Evolutionary conservation across 2,797 vertebrate genomes (phyloP), one percentile per base, ranked within the genome.

Genomic region (Sebastolobus altivelis): DNA sequence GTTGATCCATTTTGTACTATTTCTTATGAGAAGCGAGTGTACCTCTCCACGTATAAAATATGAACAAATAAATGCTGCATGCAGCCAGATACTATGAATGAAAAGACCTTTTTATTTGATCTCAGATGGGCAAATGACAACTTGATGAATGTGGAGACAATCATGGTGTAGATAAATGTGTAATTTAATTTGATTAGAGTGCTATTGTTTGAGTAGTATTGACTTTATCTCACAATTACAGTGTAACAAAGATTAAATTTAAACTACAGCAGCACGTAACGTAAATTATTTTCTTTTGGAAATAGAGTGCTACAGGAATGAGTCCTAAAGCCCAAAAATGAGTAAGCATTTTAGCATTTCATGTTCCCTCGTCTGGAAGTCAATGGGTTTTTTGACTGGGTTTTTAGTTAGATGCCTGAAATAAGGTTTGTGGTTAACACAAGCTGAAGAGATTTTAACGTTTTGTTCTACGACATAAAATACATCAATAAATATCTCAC

Each of bases 31-130:
- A 93, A 92, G 94, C 88, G 86, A 93, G 93, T 95, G 92, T 84
- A 91, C 94, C 95, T 95, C 95, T 94, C 86, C 35, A 91, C 86
- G 89, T 95, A 94, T 94, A 88, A 90, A 93, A 93, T 75, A 92
- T 92, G 91, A 94, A 88, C 86, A 89, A 97, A 97, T 96, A 97
- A 97, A 97, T 87, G 97, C 96, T 96, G 97, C 97, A 97, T 97
- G 97, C 96, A 97, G 97, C 97, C 94, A 89, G 82, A 92, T 59
- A 78, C 66, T 68, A 49, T n/a, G 16, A 73, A 55, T 5, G 20
- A 68, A 62, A 10, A 12, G 0, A 29, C 8, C 1, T 80, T 72
- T 89, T 88, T 81, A 86, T 89, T 89, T 85, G 20, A 58, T 49
- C n/a, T 37, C 14, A 16, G 1, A 10, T 33, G 2, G 29, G 46